Conservation (phyloP, 2,888 invertebrate species). For the Drosophila paracracens region DNA sequence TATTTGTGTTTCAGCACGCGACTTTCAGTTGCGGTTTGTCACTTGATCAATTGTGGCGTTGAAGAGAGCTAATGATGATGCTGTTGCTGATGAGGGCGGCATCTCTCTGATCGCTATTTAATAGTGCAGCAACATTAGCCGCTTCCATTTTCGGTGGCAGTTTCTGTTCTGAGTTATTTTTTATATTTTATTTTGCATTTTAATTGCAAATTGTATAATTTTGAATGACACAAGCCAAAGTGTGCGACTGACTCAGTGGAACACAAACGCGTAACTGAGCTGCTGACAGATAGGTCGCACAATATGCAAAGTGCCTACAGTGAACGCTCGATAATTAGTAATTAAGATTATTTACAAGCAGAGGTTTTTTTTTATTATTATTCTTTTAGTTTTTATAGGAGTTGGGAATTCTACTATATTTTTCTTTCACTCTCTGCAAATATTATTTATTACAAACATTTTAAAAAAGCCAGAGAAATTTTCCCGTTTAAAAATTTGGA, state of each 20-base stretch:
- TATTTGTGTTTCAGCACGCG: conserved; percentile 57
- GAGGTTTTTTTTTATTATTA: background rate
- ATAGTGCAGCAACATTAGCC: conserved; percentile 16
- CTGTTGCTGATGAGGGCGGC: conserved; percentile 10
- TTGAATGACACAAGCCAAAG: conserved; percentile 7
- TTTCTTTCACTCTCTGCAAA: too few relatives aligned
- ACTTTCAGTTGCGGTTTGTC: conserved; percentile 46
- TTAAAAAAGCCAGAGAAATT: background rate
- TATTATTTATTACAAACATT: background rate
- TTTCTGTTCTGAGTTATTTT: background rate
- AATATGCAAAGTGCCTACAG: conserved; percentile 12
- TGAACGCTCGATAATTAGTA: background rate
- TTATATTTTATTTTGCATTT: background rate
- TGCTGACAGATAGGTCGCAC: conserved; percentile 11
- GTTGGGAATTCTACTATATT: background rate
- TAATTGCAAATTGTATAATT: conserved; percentile 15
- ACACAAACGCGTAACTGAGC: conserved; percentile 23
- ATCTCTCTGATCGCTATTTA: conserved; percentile 33
- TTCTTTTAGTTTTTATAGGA: background rate
- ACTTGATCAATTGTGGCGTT: conserved; percentile 64
- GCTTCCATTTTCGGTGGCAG: conserved; percentile 5
- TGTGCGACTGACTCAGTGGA: conserved; percentile 27
- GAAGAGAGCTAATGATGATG: background rate
- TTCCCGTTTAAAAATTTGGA: background rate
- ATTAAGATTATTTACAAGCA: too few relatives aligned